phyloP scores from a whole-genome alignment of 1,140 invertebrate genomes.

The Drosophila kanapiae region DNA sequence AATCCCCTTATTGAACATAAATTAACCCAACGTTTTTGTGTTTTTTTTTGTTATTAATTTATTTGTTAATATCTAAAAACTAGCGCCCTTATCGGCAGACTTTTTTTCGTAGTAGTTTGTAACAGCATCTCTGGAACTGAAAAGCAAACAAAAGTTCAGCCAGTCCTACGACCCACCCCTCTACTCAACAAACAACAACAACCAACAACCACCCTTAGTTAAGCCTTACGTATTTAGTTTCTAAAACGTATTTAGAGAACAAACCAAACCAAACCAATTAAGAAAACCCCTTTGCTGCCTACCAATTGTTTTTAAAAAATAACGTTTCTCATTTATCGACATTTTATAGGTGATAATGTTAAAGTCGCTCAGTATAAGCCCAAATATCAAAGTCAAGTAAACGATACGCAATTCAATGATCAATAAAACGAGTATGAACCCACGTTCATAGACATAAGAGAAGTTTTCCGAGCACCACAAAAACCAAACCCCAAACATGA shows the following conservation, averaged over 20 bases:
- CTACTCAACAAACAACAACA: constrained; percentile 16
- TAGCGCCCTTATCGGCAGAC: constrained; percentile 30
- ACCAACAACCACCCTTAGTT: constrained; percentile 13
- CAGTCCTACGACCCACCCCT: constrained; percentile 26
- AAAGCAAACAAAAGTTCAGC: constrained; percentile 32
- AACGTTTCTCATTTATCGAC: constrained; percentile 83
- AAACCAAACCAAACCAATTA: constrained; percentile 15
- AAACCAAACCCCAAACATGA: constrained; percentile 72
- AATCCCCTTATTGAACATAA: constrained; percentile 2
- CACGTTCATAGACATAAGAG: constrained; percentile 76
- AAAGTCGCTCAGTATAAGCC: constrained; percentile 80
- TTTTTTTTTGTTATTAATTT: neutral
- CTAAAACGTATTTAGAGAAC: constrained; percentile 39
- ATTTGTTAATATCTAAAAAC: neutral
- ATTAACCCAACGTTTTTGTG: constrained; percentile 15
- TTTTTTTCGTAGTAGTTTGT: constrained; percentile 31
- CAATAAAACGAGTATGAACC: constrained; percentile 59
- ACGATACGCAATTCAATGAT: constrained; percentile 79
- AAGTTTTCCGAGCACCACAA: constrained; percentile 79
- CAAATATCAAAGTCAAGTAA: constrained; percentile 83
- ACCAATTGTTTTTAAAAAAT: constrained; percentile 58
- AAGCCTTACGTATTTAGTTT: constrained; percentile 39
- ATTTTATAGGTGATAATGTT: constrained; percentile 84
- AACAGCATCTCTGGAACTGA: constrained; percentile 38
- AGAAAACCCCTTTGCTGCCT: constrained; percentile 19